A percentile compares a stretch with the other conserved stretches of the same genome.
Evolutionary conservation across 1,140 invertebrate species (phyloP).

Genomic region (Dreissena polymorpha): DNA sequence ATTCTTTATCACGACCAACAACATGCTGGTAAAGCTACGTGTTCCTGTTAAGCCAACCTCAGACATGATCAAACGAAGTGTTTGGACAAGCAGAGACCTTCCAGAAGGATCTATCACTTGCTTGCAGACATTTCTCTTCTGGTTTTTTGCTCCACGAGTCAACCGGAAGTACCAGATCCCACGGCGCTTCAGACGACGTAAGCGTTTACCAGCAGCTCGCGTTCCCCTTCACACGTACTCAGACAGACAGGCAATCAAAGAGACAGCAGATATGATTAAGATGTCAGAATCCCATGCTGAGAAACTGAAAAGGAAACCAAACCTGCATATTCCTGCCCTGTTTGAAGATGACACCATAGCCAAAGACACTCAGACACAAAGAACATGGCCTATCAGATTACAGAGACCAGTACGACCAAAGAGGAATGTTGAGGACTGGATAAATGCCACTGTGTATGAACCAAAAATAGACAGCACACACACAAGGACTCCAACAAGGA

Average conservation of each 20-base stretch:
- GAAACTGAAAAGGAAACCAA: slow-evolving; percentile 7
- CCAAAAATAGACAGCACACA: slow-evolving; percentile 15
- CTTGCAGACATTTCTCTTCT: slow-evolving; percentile 70
- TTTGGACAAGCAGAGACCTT: slow-evolving; percentile 67
- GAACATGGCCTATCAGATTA: slow-evolving; percentile 40
- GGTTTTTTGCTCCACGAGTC: slow-evolving; percentile 63
- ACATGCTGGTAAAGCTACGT: slow-evolving; percentile 65
- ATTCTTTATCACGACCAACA: slow-evolving; percentile 63
- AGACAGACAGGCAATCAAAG: slow-evolving; percentile 18
- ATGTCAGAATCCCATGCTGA: not conserved
- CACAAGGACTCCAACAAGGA: slow-evolving; percentile 40
- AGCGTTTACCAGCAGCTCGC: slow-evolving; percentile 56
- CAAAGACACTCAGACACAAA: slow-evolving; percentile 24
- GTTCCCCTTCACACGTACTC: slow-evolving; percentile 14
- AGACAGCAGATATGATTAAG: not conserved
- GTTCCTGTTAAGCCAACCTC: slow-evolving; percentile 61
- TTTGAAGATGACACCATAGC: not conserved
- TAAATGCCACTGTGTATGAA: slow-evolving; percentile 40
- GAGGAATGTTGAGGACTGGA: slow-evolving; percentile 46
- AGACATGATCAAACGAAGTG: slow-evolving; percentile 63
- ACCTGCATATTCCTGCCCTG: not conserved
- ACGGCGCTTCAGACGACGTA: slow-evolving; percentile 22
- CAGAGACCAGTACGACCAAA: slow-evolving; percentile 26
- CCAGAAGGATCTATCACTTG: slow-evolving; percentile 71
- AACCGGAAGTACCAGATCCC: slow-evolving; percentile 21